phyloP scores from a whole-genome alignment of 2,888 invertebrate genomes.

The Xestia rhomboidea region DNA sequence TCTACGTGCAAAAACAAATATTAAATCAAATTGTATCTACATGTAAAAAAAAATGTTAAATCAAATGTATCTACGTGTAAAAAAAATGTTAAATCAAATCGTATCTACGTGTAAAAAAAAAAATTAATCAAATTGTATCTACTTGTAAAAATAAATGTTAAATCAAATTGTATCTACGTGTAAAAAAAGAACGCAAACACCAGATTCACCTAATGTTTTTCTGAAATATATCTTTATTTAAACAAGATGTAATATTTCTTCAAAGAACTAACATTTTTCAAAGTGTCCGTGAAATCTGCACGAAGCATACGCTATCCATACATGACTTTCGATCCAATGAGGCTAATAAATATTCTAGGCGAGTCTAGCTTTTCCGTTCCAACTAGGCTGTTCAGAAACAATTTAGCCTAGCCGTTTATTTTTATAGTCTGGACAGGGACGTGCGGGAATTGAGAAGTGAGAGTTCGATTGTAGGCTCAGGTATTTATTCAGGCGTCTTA shows the following conservation, averaged over 20 bases:
- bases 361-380: conserved; percentile 52
- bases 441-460: conserved; percentile 48
- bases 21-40: not conserved
- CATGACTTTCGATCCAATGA: conserved; percentile 43
- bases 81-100: too few relatives aligned
- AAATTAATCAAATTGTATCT: not conserved
- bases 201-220: not conserved
- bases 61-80: not conserved
- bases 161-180: not conserved
- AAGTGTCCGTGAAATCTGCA: conserved; percentile 22
- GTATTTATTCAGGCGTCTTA: not conserved
- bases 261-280: conserved; percentile 1
- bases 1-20: not conserved
- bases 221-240: not conserved
- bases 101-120: not conserved
- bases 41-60: not conserved
- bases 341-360: conserved; percentile 62
- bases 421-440: conserved; percentile 47
- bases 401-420: conserved; percentile 44
- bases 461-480: not conserved
- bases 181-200: not conserved
- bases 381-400: conserved; percentile 53
- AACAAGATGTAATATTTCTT: not conserved
- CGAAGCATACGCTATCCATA: conserved; percentile 22
- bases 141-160: not conserved